phyloP scores from a whole-genome alignment of 2,797 vertebrate species.

The Sebastes wilsoni region DNA sequence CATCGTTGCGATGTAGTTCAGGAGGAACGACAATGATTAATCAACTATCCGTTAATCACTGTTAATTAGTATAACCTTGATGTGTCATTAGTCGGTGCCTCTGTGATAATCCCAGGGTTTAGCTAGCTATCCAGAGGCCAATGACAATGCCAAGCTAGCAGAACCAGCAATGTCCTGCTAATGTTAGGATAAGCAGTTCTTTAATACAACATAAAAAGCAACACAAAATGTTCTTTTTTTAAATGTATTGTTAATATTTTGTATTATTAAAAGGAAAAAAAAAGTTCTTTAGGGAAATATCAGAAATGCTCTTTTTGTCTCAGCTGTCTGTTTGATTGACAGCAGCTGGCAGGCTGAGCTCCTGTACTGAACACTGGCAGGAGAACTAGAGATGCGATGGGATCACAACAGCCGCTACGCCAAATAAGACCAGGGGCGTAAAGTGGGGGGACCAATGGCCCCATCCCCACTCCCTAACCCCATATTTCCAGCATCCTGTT shows the following conservation, averaged over 20 bases:
- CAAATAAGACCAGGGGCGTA: background rate
- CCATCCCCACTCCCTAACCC: rapidly evolving
- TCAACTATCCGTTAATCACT: background rate
- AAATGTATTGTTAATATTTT: too few species aligned
- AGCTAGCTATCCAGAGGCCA: too few species aligned
- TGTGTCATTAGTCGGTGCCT: background rate
- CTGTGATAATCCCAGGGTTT: background rate
- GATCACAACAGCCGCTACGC: background rate
- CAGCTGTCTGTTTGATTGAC: background rate
- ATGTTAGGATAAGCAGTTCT: background rate
- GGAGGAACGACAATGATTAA: background rate
- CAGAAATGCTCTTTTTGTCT: background rate
- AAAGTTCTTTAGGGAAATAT: too few species aligned
- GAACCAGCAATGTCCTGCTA: background rate
- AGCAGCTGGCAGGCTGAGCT: background rate
- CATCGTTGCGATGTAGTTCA: background rate
- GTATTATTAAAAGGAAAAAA: too few species aligned
- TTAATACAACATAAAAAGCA: rapidly evolving
- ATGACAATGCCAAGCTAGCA: background rate
- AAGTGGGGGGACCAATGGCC: too few species aligned
- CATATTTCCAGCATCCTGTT: background rate
- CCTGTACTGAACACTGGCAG: background rate
- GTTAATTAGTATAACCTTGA: background rate
- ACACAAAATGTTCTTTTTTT: too few species aligned
- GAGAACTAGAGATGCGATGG: background rate